Conservation (phyloP, 1,140 invertebrate species). For the Ptiloglossa arizonensis region DNA sequence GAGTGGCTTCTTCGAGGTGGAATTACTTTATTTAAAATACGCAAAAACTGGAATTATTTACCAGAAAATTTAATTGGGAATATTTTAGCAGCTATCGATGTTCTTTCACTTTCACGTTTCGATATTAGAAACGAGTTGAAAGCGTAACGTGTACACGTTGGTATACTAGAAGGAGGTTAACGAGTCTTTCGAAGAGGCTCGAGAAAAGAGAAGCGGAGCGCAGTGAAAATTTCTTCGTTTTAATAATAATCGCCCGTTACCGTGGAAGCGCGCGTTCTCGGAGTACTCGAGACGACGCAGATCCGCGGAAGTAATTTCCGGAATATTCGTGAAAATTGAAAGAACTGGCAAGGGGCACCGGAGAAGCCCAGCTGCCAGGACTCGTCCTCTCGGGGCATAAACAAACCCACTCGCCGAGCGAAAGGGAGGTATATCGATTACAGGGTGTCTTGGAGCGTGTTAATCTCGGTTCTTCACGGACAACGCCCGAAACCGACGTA, state of each 20-base stretch:
- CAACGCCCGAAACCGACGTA: slow-evolving; percentile 7
- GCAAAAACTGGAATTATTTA: too few species aligned
- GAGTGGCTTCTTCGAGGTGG: too few species aligned
- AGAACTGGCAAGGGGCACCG: slow-evolving; percentile 37
- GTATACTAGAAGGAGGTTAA: neutral
- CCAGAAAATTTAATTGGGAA: too few species aligned
- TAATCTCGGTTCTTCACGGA: slow-evolving; percentile 59
- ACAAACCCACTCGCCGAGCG: slow-evolving; percentile 42
- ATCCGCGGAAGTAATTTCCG: slow-evolving; percentile 47
- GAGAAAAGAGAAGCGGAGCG: neutral
- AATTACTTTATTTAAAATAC: too few species aligned
- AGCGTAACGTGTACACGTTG: too few species aligned
- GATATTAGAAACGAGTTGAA: too few species aligned
- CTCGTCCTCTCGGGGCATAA: slow-evolving; percentile 41
- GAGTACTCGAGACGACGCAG: neutral
- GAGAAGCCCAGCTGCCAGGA: slow-evolving; percentile 25
- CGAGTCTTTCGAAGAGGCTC: neutral
- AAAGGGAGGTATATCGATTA: slow-evolving; percentile 64
- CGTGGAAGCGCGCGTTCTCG: neutral
- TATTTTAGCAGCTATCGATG: too few species aligned
- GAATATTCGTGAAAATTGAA: slow-evolving; percentile 43
- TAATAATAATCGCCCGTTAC: slow-evolving; percentile 5
- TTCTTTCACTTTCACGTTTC: too few species aligned
- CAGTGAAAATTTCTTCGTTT: neutral
- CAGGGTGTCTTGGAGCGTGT: slow-evolving; percentile 58